Evolutionary conservation across 2,888 invertebrate species (phyloP), one percentile per base, ranked within the genome.

Genomic region (Tipula unca): DNA sequence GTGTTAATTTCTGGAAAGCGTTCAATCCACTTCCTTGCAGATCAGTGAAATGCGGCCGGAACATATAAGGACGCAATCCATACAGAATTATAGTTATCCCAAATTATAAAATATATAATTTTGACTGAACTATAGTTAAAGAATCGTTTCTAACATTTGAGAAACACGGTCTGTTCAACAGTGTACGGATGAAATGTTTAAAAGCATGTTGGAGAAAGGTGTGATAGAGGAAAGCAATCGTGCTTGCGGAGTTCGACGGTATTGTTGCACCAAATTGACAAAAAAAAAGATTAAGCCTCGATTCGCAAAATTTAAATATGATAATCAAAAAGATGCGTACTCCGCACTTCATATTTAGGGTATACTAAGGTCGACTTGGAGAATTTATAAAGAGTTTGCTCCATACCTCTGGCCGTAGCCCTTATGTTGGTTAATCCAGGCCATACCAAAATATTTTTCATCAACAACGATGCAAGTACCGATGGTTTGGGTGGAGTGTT

Each of bases 151-250:
- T 17, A 17, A 17, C 48, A 5, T 48, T 48, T 17, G 48, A 48
- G 17, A 3, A 48, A 13, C n/a, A 48, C 0, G 48, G 48, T 0
- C 85, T 6, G 85, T 87, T 10, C 87, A 87, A 83, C 86, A 86
- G 36, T 84, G 87, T 4, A 87, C 88, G 14, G 86, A 88, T 84
- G 84, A 85, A 13, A 87, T 87, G 32, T 85, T 88, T 3, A 87
- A 87, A 8, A 86, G 86, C 8, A 88, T 88, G 88, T 54, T 88
- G 13, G 82, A 85, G 14, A 85, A 86, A 35, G 87, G n/a, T n/a
- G n/a, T n/a, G n/a, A n/a, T n/a, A n/a, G n/a, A n/a, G n/a, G n/a
- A n/a, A n/a, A n/a, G n/a, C n/a, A n/a, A n/a, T n/a, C n/a, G n/a
- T n/a, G n/a, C n/a, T n/a, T n/a, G n/a, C n/a, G n/a, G n/a, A n/a